A percentile compares a stretch with the other conserved stretches of the same genome.
phyloP scores from a whole-genome alignment of 2,113 vertebrate species.

The Motacilla tschutschensis region DNA sequence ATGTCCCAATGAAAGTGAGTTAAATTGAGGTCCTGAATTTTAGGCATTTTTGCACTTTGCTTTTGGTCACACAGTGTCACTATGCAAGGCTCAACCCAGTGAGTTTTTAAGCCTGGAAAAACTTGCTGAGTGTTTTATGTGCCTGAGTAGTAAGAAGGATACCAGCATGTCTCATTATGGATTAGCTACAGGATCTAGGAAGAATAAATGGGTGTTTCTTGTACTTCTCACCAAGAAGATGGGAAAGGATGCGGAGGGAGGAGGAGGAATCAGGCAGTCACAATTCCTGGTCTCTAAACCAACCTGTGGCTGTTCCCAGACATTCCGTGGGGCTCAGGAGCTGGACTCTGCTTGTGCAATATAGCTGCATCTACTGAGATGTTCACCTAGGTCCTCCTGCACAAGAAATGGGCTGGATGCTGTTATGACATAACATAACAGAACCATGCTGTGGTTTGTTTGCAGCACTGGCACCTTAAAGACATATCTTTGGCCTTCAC shows the following conservation, averaged over 20 bases:
- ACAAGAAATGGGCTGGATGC: neutral
- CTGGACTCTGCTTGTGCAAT: neutral
- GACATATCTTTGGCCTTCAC: neutral
- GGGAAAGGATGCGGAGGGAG: neutral
- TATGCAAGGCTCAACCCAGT: neutral
- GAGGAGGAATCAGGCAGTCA: neutral
- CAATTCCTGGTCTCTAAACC: neutral
- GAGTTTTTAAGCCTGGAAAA: neutral
- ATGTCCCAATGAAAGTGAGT: neutral
- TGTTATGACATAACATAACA: neutral
- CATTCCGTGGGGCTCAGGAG: neutral
- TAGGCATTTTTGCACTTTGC: neutral
- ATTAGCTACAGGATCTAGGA: neutral
- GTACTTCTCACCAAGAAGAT: neutral
- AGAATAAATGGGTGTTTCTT: neutral
- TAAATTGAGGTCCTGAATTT: neutral
- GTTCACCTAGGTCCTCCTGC: neutral
- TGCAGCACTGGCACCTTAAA: neutral
- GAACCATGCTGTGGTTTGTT: neutral
- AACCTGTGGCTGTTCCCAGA: neutral
- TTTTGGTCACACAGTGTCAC: neutral
- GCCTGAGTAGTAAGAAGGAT: neutral
- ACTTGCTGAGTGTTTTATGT: neutral
- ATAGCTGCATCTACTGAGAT: neutral
- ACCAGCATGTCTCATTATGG: neutral